phyloP scores from a whole-genome alignment of 2,888 invertebrate species.

The Drosophila paracracens region DNA sequence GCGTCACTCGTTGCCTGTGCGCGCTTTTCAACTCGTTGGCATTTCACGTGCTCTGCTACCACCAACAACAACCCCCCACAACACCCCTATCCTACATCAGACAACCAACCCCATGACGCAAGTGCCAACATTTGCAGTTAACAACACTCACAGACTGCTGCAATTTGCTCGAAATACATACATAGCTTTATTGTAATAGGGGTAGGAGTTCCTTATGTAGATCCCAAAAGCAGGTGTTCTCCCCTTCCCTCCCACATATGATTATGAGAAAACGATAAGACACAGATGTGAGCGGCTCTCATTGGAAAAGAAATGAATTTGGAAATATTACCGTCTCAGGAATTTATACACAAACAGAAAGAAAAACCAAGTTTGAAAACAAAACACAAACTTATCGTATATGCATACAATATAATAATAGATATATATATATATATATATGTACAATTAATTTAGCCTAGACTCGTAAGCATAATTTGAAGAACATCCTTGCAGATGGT shows the following conservation, averaged over 20 bases:
- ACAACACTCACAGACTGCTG: slow-evolving; percentile 35
- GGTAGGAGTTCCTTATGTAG: slow-evolving; percentile 13
- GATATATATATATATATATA: slow-evolving; percentile 37
- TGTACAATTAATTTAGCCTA: slow-evolving; percentile 52
- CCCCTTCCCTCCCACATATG: not conserved
- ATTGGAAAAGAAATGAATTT: slow-evolving; percentile 13
- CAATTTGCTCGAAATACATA: slow-evolving; percentile 35
- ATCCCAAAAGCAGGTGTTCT: slow-evolving; percentile 15
- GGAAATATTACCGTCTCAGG: not conserved
- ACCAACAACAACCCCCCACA: not conserved
- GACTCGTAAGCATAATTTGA: slow-evolving; percentile 31
- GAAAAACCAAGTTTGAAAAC: slow-evolving; percentile 6
- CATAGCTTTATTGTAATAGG: slow-evolving; percentile 32
- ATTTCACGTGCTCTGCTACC: slow-evolving; percentile 40
- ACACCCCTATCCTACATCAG: slow-evolving; percentile 1
- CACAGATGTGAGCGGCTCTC: slow-evolving; percentile 38
- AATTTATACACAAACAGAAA: slow-evolving; percentile 4
- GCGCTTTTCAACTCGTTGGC: slow-evolving; percentile 68
- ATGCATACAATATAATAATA: slow-evolving; percentile 8
- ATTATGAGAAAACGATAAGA: slow-evolving; percentile 30
- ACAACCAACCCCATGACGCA: slow-evolving; percentile 45
- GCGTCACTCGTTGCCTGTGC: slow-evolving; percentile 44
- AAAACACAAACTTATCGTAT: slow-evolving; percentile 22
- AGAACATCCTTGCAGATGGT: slow-evolving; percentile 25
- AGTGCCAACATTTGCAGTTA: slow-evolving; percentile 19